Conservation (phyloP, 1,140 invertebrate species). For the Drosophila serrata region DNA sequence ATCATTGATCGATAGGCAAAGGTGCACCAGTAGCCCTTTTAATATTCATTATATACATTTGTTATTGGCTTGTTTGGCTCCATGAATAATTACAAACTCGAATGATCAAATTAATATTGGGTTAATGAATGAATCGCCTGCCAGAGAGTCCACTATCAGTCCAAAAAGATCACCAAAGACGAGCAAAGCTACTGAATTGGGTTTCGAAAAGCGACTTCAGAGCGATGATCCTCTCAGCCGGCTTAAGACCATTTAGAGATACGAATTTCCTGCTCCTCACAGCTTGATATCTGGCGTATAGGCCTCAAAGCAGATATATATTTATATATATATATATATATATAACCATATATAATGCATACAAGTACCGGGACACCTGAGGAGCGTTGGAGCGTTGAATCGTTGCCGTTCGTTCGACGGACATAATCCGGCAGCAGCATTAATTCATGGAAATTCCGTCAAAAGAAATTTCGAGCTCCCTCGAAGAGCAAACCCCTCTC, state of each 20-base stretch:
- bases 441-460: slow-evolving; percentile 82
- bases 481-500: slow-evolving; percentile 23
- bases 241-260: slow-evolving; percentile 21
- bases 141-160: slow-evolving; percentile 1
- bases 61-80: slow-evolving; percentile 16
- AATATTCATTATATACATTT: slow-evolving; percentile 28
- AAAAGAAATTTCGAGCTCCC: slow-evolving; percentile 71
- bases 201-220: background rate
- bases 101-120: slow-evolving; percentile 35
- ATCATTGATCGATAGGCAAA: background rate
- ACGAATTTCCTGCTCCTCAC: slow-evolving; percentile 57
- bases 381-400: slow-evolving; percentile 49
- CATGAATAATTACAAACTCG: slow-evolving; percentile 31
- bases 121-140: slow-evolving; percentile 30
- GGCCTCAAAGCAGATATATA: background rate
- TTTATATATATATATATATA: slow-evolving; percentile 7
- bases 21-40: slow-evolving; percentile 1
- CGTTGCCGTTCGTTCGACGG: slow-evolving; percentile 21
- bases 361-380: slow-evolving; percentile 62
- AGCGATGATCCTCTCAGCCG: slow-evolving; percentile 24
- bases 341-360: slow-evolving; percentile 42
- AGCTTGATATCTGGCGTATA: slow-evolving; percentile 65
- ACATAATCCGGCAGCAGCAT: slow-evolving; percentile 71
- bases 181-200: slow-evolving; percentile 32
- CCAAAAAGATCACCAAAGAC: slow-evolving; percentile 1